Conservation (phyloP, 2,888 invertebrate species). For the Aromia moschata region DNA sequence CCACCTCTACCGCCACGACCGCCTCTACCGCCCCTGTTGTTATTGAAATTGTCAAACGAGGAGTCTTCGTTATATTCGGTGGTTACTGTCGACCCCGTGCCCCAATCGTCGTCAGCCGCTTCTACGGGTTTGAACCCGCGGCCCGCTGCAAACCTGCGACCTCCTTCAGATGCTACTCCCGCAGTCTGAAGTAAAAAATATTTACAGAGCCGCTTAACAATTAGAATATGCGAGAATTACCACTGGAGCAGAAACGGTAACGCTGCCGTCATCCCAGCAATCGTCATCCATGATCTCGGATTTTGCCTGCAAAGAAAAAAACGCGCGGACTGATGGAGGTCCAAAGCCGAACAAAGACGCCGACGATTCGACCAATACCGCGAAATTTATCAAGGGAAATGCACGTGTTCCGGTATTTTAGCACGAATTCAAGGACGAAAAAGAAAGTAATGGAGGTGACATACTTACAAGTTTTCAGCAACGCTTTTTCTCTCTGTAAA, state of each 20-base stretch:
- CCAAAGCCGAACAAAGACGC: conserved; percentile 17
- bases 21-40: conserved; percentile 58
- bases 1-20: conserved; percentile 58
- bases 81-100: conserved; percentile 36
- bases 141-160: conserved; percentile 65
- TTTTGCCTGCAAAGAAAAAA: conserved; percentile 8
- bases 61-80: conserved; percentile 31
- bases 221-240: conserved; percentile 33
- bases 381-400: conserved; percentile 14
- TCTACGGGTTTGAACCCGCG: conserved; percentile 65
- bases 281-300: conserved; percentile 65
- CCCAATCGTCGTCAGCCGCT: conserved; percentile 35
- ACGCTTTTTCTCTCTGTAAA: too few species aligned
- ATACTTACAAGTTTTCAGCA: background rate
- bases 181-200: conserved; percentile 16
- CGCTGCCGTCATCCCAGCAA: conserved; percentile 67
- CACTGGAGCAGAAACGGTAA: conserved; percentile 52
- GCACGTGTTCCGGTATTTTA: conserved; percentile 22
- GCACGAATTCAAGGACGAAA: conserved; percentile 8
- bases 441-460: conserved; percentile 1
- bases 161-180: conserved; percentile 63
- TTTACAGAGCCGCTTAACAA: conserved; percentile 2
- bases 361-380: too few species aligned
- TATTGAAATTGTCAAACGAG: conserved; percentile 25
- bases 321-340: background rate